Conservation (phyloP, 2,113 vertebrate genomes). For the Ceyx melanurus region DNA sequence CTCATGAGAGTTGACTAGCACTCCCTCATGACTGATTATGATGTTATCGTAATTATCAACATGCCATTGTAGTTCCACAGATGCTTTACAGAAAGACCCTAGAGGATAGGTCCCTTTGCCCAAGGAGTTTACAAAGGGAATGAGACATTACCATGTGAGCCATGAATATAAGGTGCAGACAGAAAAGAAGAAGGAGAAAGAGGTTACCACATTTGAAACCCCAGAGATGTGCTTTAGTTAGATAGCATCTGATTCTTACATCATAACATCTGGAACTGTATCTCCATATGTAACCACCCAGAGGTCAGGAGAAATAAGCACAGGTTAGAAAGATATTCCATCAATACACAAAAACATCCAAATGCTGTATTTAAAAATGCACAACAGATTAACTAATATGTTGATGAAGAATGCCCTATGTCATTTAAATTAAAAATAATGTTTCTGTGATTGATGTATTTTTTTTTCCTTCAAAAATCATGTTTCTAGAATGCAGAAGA, state of each 20-base stretch:
- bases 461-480: not conserved
- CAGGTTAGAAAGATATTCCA: not conserved
- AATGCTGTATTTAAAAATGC: not conserved
- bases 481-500: not conserved
- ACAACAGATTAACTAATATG: not conserved
- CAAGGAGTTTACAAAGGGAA: not conserved
- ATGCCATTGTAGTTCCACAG: conserved; percentile 19
- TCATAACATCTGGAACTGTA: conserved; percentile 8
- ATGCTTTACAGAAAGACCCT: not conserved
- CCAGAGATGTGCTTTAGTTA: not conserved
- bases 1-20: conserved; percentile 15
- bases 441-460: not conserved
- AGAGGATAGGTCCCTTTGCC: not conserved
- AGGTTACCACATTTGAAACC: not conserved
- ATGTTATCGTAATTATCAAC: conserved; percentile 34
- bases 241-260: not conserved
- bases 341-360: not conserved
- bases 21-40: conserved; percentile 19
- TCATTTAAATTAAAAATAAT: not conserved
- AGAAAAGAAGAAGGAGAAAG: not conserved
- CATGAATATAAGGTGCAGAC: not conserved
- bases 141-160: not conserved
- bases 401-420: not conserved
- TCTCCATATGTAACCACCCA: not conserved
- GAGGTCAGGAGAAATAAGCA: not conserved